Evolutionary conservation across 37 sponge, comb jelly and placozoan species (phyloP), one percentile per base, ranked within the genome.

Genomic region (Hormiphora californensis): DNA sequence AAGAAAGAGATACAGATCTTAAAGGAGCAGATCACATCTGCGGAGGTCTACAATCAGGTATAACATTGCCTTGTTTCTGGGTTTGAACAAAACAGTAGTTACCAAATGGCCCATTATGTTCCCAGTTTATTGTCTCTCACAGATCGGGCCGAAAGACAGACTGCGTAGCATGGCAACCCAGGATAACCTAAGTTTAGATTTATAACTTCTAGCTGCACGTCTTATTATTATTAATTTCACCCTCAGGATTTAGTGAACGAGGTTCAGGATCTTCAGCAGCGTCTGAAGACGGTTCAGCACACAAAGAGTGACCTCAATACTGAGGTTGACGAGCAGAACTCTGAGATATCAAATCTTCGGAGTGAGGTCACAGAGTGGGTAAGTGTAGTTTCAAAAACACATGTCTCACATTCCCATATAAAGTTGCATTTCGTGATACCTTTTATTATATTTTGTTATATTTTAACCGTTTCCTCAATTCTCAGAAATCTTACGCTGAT

Each of bases 31-130:
- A 73, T 73, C 32, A 40, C 46, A 4, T 40, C 81, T 2, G 81
- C 81, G 17, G 81, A 73, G 81, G 81, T 73, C 0, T 73, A 73
- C 44, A 73, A 73, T 30, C 40, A n/a, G n/a, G n/a, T n/a, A n/a
- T n/a, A n/a, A n/a, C n/a, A n/a, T n/a, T n/a, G n/a, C n/a, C n/a
- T n/a, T n/a, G n/a, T n/a, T n/a, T n/a, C n/a, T n/a, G n/a, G n/a
- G n/a, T n/a, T n/a, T n/a, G n/a, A n/a, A n/a, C n/a, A n/a, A n/a
- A n/a, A n/a, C n/a, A n/a, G n/a, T n/a, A n/a, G n/a, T n/a, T n/a
- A n/a, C n/a, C n/a, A n/a, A n/a, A n/a, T n/a, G n/a, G n/a, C n/a
- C n/a, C n/a, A n/a, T n/a, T n/a, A n/a, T n/a, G n/a, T n/a, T n/a
- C n/a, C n/a, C n/a, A n/a, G n/a, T n/a, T n/a, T n/a, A n/a, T n/a